Percentiles rank a stretch among this genome's conserved stretches.
Conservation (phyloP, 2,888 invertebrate species). For the Pycnomerus fuliginosus region DNA sequence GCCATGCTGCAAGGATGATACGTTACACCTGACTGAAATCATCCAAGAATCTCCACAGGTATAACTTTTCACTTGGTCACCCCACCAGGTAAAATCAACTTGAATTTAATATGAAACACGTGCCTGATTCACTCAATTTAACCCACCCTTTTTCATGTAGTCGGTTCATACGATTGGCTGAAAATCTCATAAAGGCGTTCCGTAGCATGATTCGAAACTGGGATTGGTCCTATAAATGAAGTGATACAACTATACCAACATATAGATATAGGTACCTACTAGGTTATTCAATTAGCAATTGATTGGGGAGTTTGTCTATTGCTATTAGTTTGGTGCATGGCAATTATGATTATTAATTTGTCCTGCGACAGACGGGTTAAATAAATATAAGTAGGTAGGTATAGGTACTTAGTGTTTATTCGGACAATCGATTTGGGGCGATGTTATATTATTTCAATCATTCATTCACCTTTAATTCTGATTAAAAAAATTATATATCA, state of each 20-base stretch:
- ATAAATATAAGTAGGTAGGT: no score
- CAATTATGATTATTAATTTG: no score
- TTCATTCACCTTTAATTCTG: conserved; percentile 36
- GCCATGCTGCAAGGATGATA: conserved; percentile 23
- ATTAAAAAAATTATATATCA: no score
- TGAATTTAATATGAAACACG: conserved; percentile 36
- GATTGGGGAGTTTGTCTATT: conserved; percentile 30
- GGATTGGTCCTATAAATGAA: conserved; percentile 11
- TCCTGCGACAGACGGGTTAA: no score
- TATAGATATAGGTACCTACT: no score
- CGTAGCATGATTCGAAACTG: neutral
- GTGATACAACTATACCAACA: no score
- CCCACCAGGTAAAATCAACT: conserved; percentile 31
- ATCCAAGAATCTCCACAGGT: conserved; percentile 37
- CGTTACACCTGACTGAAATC: conserved; percentile 44
- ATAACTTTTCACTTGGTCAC: conserved; percentile 34
- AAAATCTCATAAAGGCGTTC: conserved; percentile 1
- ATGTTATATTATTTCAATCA: no score
- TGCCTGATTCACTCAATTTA: conserved; percentile 30
- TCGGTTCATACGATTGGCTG: conserved; percentile 3
- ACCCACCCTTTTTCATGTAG: conserved; percentile 8
- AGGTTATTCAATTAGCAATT: conserved; percentile 38
- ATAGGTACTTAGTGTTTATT: no score
- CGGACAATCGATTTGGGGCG: no score
- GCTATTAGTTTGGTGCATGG: no score